Evolutionary conservation across 2,888 invertebrate genomes (phyloP).

Genomic region (Eupelmus urozonus): DNA sequence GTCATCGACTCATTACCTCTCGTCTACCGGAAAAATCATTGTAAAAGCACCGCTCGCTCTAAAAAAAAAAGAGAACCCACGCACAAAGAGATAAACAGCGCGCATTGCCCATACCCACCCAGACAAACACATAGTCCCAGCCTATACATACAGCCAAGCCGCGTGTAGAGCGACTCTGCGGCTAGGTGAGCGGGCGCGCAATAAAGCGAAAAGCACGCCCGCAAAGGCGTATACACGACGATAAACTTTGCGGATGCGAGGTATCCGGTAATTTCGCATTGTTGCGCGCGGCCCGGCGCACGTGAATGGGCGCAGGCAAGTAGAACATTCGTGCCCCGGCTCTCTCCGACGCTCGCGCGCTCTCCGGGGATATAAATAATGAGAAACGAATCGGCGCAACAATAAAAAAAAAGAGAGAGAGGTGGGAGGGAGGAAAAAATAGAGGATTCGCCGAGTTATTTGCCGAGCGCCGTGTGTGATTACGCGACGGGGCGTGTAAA

Average conservation of each 20-base stretch:
- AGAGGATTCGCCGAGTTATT: too few relatives aligned
- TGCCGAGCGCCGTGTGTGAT: too few relatives aligned
- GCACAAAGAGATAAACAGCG: conserved; percentile 14
- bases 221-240: conserved; percentile 59
- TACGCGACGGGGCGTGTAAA: background rate
- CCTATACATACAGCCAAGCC: background rate
- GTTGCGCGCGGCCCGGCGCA: conserved; percentile 65
- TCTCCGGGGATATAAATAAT: conserved; percentile 49
- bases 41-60: conserved; percentile 28
- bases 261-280: conserved; percentile 75
- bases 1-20: conserved; percentile 40
- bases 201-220: conserved; percentile 54
- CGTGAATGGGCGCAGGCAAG: conserved; percentile 71
- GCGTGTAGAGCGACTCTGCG: too few relatives aligned
- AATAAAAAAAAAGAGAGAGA: conserved; percentile 28
- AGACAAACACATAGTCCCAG: background rate
- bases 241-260: conserved; percentile 75
- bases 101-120: background rate
- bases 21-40: conserved; percentile 44
- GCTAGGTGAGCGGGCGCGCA: conserved; percentile 19
- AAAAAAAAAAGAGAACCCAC: background rate
- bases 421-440: background rate
- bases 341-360: background rate
- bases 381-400: conserved; percentile 50
- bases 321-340: conserved; percentile 65